Evolutionary conservation across 2,888 invertebrate genomes (phyloP).

Genomic region (Enoplolaimus lenunculus): DNA sequence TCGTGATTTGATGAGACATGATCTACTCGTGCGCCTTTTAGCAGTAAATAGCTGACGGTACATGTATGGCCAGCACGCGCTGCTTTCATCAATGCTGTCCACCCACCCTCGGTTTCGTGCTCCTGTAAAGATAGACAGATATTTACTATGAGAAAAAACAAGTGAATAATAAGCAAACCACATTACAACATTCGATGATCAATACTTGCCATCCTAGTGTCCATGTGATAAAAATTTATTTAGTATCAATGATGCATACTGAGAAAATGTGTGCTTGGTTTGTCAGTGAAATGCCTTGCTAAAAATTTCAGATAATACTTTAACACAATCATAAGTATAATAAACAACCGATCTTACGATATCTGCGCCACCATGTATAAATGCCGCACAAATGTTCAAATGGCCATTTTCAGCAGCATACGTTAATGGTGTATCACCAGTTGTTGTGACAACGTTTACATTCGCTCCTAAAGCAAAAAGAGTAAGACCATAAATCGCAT

Average conservation of each 20-base stretch:
- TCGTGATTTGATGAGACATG: constrained; percentile 78
- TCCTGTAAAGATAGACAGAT: constrained; percentile 50
- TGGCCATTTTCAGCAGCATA: constrained; percentile 98
- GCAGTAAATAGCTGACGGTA: constrained; percentile 85
- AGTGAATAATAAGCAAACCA: too few relatives aligned
- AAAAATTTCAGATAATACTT: too few relatives aligned
- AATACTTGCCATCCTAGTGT: too few relatives aligned
- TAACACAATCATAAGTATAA: too few relatives aligned
- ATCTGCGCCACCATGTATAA: constrained; percentile 75
- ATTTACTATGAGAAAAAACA: too few relatives aligned
- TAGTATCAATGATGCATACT: too few relatives aligned
- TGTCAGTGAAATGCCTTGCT: too few relatives aligned
- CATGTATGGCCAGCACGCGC: constrained; percentile 87
- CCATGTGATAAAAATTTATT: too few relatives aligned
- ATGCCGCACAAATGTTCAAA: constrained; percentile 82
- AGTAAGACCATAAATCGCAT: background rate
- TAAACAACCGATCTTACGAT: constrained; percentile 55
- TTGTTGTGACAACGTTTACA: constrained; percentile 68
- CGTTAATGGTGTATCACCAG: constrained; percentile 84
- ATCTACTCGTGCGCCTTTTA: constrained; percentile 70
- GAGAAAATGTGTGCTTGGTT: too few relatives aligned
- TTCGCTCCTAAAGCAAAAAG: constrained; percentile 8
- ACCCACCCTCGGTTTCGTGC: constrained; percentile 88
- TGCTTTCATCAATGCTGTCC: constrained; percentile 96
- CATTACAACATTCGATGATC: too few relatives aligned